Conservation (phyloP, 2,797 vertebrate species). For the Geotrypetes seraphini region DNA sequence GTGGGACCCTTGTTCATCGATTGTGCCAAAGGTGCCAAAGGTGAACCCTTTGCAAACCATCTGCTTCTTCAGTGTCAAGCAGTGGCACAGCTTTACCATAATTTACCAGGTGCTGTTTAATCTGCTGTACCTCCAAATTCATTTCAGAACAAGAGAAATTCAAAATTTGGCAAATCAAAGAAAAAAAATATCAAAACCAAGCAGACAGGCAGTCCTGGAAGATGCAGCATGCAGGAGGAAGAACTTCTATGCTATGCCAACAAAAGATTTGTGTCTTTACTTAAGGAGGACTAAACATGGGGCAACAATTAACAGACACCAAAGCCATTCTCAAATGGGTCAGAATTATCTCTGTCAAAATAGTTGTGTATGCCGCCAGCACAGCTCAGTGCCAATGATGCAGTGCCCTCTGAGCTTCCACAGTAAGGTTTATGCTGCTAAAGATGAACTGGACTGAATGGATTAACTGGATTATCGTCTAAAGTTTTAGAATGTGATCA, state of each 20-base stretch:
- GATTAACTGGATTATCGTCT: too few species aligned
- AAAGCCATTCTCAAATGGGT: too few species aligned
- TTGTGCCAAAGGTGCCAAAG: conserved; percentile 34
- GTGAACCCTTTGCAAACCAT: conserved; percentile 15
- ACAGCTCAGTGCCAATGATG: too few species aligned
- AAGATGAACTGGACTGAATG: too few species aligned
- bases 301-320: neutral
- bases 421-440: too few species aligned
- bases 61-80: conserved; percentile 31
- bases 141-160: conserved; percentile 28
- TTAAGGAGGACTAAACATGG: conserved; percentile 20
- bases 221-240: neutral
- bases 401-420: too few species aligned
- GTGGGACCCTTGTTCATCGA: conserved; percentile 59
- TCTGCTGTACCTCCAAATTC: conserved; percentile 25
- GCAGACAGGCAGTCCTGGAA: neutral
- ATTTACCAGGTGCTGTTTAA: conserved; percentile 31
- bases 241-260: neutral
- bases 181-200: conserved; percentile 15
- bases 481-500: too few species aligned
- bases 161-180: conserved; percentile 12
- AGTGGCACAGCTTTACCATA: conserved; percentile 35
- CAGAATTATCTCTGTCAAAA: too few species aligned
- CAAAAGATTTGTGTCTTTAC: conserved; percentile 40
- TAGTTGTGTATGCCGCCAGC: too few species aligned